Conservation (phyloP, 2,797 vertebrate species). For the Hafferia zeledoni region DNA sequence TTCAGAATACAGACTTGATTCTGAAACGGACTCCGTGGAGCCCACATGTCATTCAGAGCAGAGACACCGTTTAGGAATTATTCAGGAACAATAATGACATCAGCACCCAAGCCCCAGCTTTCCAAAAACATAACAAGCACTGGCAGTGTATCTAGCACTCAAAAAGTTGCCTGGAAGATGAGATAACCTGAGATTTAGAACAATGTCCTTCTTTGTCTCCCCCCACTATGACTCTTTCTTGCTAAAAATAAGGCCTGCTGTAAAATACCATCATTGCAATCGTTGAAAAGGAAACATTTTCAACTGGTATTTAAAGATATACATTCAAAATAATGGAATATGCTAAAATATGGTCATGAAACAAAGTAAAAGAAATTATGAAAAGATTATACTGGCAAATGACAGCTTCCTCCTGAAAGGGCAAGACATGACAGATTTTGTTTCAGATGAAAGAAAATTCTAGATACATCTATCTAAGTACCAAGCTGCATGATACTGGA, state of each 20-base stretch:
- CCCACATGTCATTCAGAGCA: background rate
- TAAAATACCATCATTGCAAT: background rate
- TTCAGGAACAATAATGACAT: background rate
- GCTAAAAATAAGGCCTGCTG: background rate
- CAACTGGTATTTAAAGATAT: background rate
- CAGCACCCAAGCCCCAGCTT: background rate
- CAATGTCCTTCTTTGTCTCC: background rate
- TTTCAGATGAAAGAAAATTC: background rate
- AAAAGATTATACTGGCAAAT: background rate
- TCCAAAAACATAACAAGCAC: background rate
- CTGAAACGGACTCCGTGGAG: background rate
- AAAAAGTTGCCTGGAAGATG: background rate
- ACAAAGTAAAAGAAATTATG: background rate
- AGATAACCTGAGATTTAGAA: background rate
- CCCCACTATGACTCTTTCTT: background rate
- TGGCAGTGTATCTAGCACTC: background rate
- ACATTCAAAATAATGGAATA: background rate
- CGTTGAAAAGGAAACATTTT: background rate
- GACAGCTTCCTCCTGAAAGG: background rate
- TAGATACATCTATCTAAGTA: background rate
- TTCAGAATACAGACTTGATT: background rate
- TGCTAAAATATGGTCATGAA: background rate
- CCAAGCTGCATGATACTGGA: background rate
- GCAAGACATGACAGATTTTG: background rate
- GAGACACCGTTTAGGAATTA: background rate